Base-by-base conservation (phyloP, 2,113 vertebrate species). In the Pollimyrus isidori region DNA sequence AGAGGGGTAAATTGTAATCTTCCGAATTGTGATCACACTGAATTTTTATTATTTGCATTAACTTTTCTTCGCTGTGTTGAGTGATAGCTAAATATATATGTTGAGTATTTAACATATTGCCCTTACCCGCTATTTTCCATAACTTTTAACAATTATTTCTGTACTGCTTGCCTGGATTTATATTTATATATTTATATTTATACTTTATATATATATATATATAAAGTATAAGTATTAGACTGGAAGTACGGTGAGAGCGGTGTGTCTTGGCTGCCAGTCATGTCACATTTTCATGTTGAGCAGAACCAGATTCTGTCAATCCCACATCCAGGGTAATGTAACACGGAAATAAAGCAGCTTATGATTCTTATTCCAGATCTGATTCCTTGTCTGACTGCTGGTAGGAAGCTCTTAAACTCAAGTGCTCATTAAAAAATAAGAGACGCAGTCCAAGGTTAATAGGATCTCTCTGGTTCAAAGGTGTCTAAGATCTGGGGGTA, bases 381-480 rank as follows among this genome's bases (percentile, higher is more conserved):
- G 62, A 69, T 26, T 69, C 62, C 62, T 69, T 62, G 87, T 88
- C 89, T 73, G 89, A 91, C 82, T 91, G 91, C 83, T 91, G 87
- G 87, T 91, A 89, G 91, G 92, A 90, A 56, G 53, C 62, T 76
- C 89, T 89, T 92, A 52, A 82, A 83, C 83, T 84, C 88, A 35
- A 87, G 50, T 80, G 90, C 92, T 91, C 89, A 89, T 91, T 90
- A 69, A 85, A 89, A 39, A 45, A 35, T 91, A 87, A 83, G n/a
- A 69, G 62, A 69, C 10, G 86, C 87, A 83, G 90, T 90, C 90
- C 91, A 92, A 86, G 87, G 91, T 91, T 89, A 92, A 91, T 86
- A 69, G 50, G 91, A 90, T 92, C 90, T 45, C 86, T 86, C 85
- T 56, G 89, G 88, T 91, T 93, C 91, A 92, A 76, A 93, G 90